Evolutionary conservation across 1,140 invertebrate species (phyloP), one percentile per base, ranked within the genome.

Genomic region (Semibalanus balanoides): DNA sequence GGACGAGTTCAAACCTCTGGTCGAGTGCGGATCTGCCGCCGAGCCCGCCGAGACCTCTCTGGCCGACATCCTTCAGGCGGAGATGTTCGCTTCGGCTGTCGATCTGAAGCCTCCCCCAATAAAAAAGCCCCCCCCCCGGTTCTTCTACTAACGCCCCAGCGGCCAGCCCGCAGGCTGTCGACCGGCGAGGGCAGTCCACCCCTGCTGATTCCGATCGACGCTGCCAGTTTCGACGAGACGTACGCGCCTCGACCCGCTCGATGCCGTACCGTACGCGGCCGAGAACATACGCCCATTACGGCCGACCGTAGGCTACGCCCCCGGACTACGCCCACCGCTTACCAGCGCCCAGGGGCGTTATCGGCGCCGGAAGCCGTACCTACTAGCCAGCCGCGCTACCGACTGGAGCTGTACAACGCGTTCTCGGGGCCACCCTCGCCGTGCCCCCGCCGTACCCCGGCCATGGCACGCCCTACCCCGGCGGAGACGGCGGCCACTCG

Each of bases 391-490:
- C 81, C 79, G 82, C 86, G 82, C 71, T 86, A 91, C 30, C 88
- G 90, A 17, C 88, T 90, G 0, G 87, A 87, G 3, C 90, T 90
- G 3, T 90, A 91, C 0, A 93, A 92, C 30, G 93, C 97, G 82
- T 84, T 98, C 31, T 99, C 97, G 84, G 96, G 14, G 11, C 51
- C 7, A 7, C 97, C 9, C 99, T 9, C 99, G 97, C 83, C 97
- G 96, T 0, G 97, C 99, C 84, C 97, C 95, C 17, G 97, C 97
- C 0, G 96, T 96, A 30, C 99, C 97, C 81, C 96, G 98, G 81
- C 96, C 99, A 83, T 99, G 99, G 82, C 97, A 97, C 0, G 97
- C 99, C 0, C 86, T 96, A 70, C 99, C 97, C 0, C 95, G 93
- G 51, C 51, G 51, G 1, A 1, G 51, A 25, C 51, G 51, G 22